These are phyloP conservation scores for Nowickia ferox DNA, from an alignment of 2,888 invertebrate species.

Conservation along the genomic window DNA sequence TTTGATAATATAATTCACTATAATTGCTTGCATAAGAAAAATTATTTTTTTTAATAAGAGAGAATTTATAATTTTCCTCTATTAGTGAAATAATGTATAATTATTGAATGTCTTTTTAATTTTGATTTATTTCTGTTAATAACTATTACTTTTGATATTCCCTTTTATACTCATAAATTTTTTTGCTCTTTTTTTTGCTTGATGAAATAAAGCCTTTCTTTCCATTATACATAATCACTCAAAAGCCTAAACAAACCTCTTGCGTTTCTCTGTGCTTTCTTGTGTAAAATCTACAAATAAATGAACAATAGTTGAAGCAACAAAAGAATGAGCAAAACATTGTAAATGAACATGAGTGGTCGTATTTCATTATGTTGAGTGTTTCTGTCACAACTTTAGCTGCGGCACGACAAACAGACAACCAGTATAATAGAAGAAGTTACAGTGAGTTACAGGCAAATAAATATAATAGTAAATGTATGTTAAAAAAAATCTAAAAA, in stretches of 20 bases:
- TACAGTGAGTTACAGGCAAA: too few relatives aligned
- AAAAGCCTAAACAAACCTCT: constrained; percentile 19
- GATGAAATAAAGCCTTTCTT: not conserved
- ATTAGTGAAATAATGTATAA: too few relatives aligned
- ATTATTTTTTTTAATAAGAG: too few relatives aligned
- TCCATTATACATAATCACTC: not conserved
- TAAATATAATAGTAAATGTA: too few relatives aligned
- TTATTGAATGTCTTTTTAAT: too few relatives aligned
- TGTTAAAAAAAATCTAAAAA: too few relatives aligned
- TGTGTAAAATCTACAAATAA: constrained; percentile 51
- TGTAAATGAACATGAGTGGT: constrained; percentile 55
- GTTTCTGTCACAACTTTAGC: constrained; percentile 48
- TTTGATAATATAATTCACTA: too few relatives aligned
- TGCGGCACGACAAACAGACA: not conserved
- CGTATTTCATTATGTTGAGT: constrained; percentile 69
- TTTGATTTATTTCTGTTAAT: too few relatives aligned
- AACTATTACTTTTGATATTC: too few relatives aligned
- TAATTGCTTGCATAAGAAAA: too few relatives aligned
- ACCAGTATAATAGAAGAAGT: not conserved
- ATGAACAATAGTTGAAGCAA: constrained; percentile 1
- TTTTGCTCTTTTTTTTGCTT: not conserved
- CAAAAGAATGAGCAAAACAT: constrained; percentile 36
- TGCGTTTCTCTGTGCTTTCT: not conserved
- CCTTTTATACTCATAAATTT: too few relatives aligned
- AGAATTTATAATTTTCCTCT: too few relatives aligned